Evolutionary conservation across 2,888 invertebrate genomes (phyloP).

Genomic region (Rhaphigaster nebulosa): DNA sequence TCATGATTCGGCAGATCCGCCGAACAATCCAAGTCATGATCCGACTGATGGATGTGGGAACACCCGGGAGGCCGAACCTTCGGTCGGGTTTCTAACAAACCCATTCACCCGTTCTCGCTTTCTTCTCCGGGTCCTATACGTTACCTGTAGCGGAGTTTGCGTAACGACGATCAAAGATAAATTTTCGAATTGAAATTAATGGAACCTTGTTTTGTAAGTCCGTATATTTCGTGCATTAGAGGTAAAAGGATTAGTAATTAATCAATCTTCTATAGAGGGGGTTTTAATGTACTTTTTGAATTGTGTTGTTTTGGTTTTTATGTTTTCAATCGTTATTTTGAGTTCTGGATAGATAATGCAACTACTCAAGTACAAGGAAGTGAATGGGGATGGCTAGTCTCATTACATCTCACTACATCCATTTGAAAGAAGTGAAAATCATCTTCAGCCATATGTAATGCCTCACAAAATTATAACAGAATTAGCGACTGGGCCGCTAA

Average conservation of each 20-base stretch:
- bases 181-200: conserved; percentile 27
- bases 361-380: too few relatives aligned
- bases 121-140: conserved; percentile 34
- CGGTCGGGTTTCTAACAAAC: neutral
- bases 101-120: conserved; percentile 34
- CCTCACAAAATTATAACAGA: too few relatives aligned
- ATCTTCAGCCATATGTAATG: too few relatives aligned
- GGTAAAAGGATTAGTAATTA: neutral
- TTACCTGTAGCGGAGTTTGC: neutral
- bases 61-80: conserved; percentile 13
- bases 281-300: neutral
- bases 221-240: neutral
- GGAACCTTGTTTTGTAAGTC: neutral
- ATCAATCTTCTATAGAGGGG: neutral
- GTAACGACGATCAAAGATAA: conserved; percentile 22
- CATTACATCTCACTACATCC: too few relatives aligned
- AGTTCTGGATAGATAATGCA: too few relatives aligned
- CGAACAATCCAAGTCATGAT: neutral
- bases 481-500: too few relatives aligned
- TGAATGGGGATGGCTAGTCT: too few relatives aligned
- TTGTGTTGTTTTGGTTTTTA: neutral
- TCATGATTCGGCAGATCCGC: conserved; percentile 30
- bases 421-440: too few relatives aligned
- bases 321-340: neutral
- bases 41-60: neutral